Conservation (phyloP, 2,888 invertebrate genomes). For the Pseudanteris insignis region DNA sequence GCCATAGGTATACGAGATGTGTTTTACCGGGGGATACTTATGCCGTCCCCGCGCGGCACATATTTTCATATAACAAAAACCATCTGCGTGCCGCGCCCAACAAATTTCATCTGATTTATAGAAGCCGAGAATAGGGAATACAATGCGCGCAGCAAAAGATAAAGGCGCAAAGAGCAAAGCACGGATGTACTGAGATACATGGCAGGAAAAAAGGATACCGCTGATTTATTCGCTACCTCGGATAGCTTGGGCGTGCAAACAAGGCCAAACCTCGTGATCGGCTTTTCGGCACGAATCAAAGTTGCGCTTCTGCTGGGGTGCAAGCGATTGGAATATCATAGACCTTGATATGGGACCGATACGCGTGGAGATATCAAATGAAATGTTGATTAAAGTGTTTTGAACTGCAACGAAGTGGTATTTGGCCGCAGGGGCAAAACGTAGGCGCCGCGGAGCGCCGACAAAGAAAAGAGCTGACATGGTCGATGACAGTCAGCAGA, state of each 20-base stretch:
- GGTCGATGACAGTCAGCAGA: slow-evolving; percentile 49
- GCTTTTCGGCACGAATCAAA: too few species aligned
- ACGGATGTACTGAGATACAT: slow-evolving; percentile 35
- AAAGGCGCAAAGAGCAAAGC: slow-evolving; percentile 43
- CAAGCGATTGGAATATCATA: not conserved
- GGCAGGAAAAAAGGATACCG: slow-evolving; percentile 9
- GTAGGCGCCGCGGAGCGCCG: not conserved
- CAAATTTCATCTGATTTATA: slow-evolving; percentile 67
- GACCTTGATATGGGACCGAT: not conserved
- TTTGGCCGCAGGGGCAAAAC: too few species aligned
- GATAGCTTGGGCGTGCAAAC: too few species aligned
- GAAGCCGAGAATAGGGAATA: slow-evolving; percentile 49
- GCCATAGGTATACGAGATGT: slow-evolving; percentile 56
- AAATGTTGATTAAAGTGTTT: too few species aligned
- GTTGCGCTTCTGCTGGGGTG: too few species aligned
- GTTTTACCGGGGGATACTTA: slow-evolving; percentile 66
- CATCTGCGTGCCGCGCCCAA: slow-evolving; percentile 67
- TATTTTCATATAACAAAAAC: slow-evolving; percentile 68
- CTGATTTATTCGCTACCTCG: slow-evolving; percentile 23
- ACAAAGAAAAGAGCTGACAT: slow-evolving; percentile 39
- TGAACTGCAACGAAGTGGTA: too few species aligned
- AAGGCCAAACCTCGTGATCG: too few species aligned
- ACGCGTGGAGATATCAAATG: not conserved
- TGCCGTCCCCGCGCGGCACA: slow-evolving; percentile 64
- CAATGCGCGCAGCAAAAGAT: slow-evolving; percentile 26